A percentile compares a stretch with the other conserved stretches of the same genome.
Evolutionary conservation across 2,888 invertebrate species (phyloP).

Genomic region (Idaea biselata): DNA sequence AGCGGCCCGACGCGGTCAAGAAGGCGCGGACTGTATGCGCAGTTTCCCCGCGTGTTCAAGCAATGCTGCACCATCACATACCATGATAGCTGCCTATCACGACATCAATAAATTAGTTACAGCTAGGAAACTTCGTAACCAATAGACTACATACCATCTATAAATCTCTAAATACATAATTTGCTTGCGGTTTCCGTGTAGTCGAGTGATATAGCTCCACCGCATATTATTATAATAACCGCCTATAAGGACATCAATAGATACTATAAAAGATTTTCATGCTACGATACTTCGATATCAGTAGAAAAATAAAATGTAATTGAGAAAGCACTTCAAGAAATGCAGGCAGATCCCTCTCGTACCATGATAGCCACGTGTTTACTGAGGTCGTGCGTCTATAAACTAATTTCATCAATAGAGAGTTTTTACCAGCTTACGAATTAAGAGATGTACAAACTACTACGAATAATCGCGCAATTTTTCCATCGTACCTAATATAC

Average conservation of each 20-base stretch:
- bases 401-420: neutral
- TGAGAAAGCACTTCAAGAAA: neutral
- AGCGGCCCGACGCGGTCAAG: slow-evolving; percentile 91
- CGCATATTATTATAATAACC: too few species aligned
- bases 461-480: neutral
- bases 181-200: too few species aligned
- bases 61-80: slow-evolving; percentile 84
- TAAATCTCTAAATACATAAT: slow-evolving; percentile 6
- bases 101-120: slow-evolving; percentile 93
- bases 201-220: too few species aligned
- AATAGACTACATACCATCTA: slow-evolving; percentile 30
- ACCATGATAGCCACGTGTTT: too few species aligned
- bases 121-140: slow-evolving; percentile 82
- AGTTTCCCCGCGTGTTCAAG: slow-evolving; percentile 83
- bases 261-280: too few species aligned
- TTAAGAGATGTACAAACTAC: neutral
- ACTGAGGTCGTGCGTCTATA: too few species aligned
- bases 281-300: slow-evolving; percentile 82
- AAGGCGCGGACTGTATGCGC: slow-evolving; percentile 86
- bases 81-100: slow-evolving; percentile 92
- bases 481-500: too few species aligned
- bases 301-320: slow-evolving; percentile 25
- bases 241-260: too few species aligned
- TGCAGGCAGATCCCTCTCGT: neutral
- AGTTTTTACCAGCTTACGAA: neutral